Percentiles rank a stretch among this genome's conserved stretches.
Conservation (phyloP, 1,140 invertebrate genomes). For the Heliconius eleuchia region DNA sequence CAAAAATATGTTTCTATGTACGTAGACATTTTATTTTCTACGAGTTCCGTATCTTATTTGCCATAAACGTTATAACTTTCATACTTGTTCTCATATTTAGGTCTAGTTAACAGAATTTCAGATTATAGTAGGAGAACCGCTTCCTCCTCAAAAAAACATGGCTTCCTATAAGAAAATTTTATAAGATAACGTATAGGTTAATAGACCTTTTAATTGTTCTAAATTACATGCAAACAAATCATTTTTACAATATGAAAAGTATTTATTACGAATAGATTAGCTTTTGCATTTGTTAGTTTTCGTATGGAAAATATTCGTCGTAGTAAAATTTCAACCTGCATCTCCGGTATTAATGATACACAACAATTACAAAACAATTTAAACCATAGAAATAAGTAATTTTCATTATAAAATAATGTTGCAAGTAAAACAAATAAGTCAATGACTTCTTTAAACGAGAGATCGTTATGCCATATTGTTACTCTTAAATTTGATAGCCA, state of each 20-base stretch:
- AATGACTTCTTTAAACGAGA: conserved; percentile 20
- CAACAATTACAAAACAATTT: no score
- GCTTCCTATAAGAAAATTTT: no score
- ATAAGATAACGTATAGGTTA: no score
- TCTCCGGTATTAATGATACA: not conserved
- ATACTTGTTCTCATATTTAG: not conserved
- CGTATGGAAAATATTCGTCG: not conserved
- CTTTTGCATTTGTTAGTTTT: no score
- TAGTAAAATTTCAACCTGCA: not conserved
- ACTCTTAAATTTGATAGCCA: conserved; percentile 30
- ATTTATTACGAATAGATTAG: no score
- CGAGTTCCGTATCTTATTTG: not conserved
- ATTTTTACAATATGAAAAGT: no score
- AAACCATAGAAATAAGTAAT: not conserved
- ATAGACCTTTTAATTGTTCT: no score
- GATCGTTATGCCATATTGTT: conserved; percentile 30
- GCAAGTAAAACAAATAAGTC: not conserved
- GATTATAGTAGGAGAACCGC: not conserved
- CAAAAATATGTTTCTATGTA: not conserved
- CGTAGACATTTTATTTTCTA: not conserved
- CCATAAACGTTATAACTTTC: not conserved
- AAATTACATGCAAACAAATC: no score
- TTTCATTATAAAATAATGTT: not conserved
- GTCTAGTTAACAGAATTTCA: not conserved
- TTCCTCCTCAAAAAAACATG: not conserved